A percentile compares a stretch with the other conserved stretches of the same genome.
These are phyloP conservation scores for Ariopsis seemanni DNA, from an alignment of 2,113 vertebrate genomes.

Conservation along the genomic window DNA sequence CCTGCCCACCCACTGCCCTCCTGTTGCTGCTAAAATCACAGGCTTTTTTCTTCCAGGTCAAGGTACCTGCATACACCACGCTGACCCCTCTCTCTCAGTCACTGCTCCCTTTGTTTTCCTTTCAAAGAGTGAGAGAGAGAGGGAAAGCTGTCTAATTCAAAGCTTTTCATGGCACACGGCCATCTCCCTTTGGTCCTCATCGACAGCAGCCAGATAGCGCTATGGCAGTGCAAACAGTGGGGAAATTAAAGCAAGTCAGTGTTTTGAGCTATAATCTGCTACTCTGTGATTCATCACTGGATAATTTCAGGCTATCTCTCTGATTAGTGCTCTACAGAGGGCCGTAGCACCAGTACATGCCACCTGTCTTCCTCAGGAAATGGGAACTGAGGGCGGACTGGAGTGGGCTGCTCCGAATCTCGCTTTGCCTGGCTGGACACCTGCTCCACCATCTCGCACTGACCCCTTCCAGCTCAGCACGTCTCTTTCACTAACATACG, in stretches of 20 bases:
- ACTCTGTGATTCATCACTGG: neutral
- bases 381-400: neutral
- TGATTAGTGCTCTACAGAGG: conserved; percentile 4
- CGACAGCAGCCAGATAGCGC: conserved; percentile 4
- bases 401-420: conserved; percentile 45
- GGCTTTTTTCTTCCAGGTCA: conserved; percentile 65
- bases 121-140: conserved; percentile 41
- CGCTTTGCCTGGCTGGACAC: conserved; percentile 66
- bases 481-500: neutral
- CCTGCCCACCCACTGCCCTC: conserved; percentile 19
- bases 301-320: conserved; percentile 17
- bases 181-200: conserved; percentile 15
- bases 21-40: conserved; percentile 55
- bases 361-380: conserved; percentile 53
- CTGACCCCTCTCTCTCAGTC: conserved; percentile 59
- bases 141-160: conserved; percentile 27
- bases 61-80: conserved; percentile 52
- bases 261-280: conserved; percentile 21
- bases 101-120: conserved; percentile 41
- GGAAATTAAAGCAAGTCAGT: conserved; percentile 10
- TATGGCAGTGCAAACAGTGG: neutral
- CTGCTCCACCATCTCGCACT: conserved; percentile 68
- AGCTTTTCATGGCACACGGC: conserved; percentile 29
- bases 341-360: neutral
- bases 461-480: conserved; percentile 49